phyloP scores from a whole-genome alignment of 2,888 invertebrate genomes.

The Troides aeacus region DNA sequence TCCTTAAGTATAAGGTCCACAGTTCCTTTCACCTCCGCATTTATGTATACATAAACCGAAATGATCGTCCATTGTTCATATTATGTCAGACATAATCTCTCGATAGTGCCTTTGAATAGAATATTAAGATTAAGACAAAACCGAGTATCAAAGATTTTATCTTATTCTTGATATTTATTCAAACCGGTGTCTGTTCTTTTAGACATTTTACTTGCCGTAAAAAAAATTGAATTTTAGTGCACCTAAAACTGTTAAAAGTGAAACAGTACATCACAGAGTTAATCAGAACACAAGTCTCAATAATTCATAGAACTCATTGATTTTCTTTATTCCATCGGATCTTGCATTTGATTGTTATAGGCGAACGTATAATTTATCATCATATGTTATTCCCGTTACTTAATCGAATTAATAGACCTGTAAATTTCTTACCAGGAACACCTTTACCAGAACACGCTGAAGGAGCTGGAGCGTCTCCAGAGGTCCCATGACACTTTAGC shows the following conservation, averaged over 20 bases:
- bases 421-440: slow-evolving; percentile 62
- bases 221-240: no score
- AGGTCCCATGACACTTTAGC: slow-evolving; percentile 86
- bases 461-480: slow-evolving; percentile 86
- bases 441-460: slow-evolving; percentile 76
- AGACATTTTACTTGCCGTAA: no score
- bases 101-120: neutral
- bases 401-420: neutral
- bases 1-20: neutral
- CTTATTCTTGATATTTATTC: slow-evolving; percentile 10
- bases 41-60: slow-evolving; percentile 11
- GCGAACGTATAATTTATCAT: no score
- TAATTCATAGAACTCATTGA: no score
- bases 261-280: no score
- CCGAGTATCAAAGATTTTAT: slow-evolving; percentile 7
- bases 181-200: neutral
- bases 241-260: no score
- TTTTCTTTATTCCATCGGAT: no score
- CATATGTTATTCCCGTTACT: neutral
- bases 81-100: slow-evolving; percentile 10
- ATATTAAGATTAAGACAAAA: neutral
- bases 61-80: neutral
- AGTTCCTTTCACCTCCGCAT: slow-evolving; percentile 22
- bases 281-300: no score
- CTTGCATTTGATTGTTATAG: no score